Base-by-base conservation (phyloP, 2,888 invertebrate genomes). In the Iselma pallidipennis region DNA sequence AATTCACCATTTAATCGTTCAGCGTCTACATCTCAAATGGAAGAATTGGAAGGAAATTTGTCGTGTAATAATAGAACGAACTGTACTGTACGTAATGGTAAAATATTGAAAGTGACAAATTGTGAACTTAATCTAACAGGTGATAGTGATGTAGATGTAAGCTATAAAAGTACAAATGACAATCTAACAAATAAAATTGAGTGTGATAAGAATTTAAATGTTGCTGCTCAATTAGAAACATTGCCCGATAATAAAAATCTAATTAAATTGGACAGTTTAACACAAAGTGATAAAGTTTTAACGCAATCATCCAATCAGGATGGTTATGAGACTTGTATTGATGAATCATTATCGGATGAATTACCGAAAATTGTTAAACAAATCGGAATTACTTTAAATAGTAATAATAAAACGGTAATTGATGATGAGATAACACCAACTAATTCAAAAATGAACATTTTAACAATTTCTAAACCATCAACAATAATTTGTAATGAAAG, bases 291-390 rank as follows among this genome's bases (percentile, higher is more conserved):
- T 63, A 72, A 66, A 57, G 50, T 57, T 9, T 67, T 52, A 3
- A 65, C 66, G 7, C 65, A 65, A 49, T 72, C 69, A n/a, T 75
- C 76, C 6, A 78, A 80, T 60, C 74, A 73, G 55, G 81, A 82
- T 57, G 87, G 85, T 57, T 87, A 87, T 77, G 88, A 87, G 78
- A 87, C 88, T 4, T 87, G 87, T 76, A 77, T 87, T 60, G 87
- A 87, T 66, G 88, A 87, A 60, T 86, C 87, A 57, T 83, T 86
- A 48, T 81, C 84, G 37, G 80, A 80, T 14, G 80, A 80, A 61
- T 66, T 58, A 21, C 66, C 37, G 25, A 56, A 62, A 51, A 55
- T 55, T 26, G 31, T 48, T 59, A 71, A 54, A 25, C 53, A 66
- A 55, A 55, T 50, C 42, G 59, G 66, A 26, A 57, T 58, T 33